phyloP scores from a whole-genome alignment of 2,888 invertebrate species.

The Tenodera sinensis region DNA sequence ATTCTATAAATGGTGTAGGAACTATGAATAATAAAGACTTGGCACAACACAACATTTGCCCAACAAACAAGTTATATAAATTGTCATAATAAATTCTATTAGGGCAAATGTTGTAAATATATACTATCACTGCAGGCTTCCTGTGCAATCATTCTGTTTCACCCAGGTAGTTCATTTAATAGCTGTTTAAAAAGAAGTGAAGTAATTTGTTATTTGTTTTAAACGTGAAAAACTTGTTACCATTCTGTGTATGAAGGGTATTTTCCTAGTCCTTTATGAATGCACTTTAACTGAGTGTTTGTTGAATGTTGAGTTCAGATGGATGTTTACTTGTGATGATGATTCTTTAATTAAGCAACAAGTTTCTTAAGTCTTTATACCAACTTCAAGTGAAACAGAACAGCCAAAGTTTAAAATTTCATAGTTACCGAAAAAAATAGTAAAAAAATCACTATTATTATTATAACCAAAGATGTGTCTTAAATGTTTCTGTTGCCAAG shows the following conservation, averaged over 20 bases:
- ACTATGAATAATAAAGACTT: background rate
- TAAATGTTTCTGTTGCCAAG: conserved; percentile 31
- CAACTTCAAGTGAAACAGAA: background rate
- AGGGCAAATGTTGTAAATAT: background rate
- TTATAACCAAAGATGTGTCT: conserved; percentile 33
- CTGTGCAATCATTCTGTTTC: background rate
- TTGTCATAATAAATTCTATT: background rate
- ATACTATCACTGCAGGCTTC: background rate
- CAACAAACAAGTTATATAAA: background rate
- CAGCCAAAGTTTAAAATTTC: conserved; percentile 1
- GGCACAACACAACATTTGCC: background rate
- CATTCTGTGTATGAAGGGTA: conserved; percentile 17
- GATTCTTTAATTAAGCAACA: background rate
- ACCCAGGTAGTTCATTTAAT: conserved; percentile 1
- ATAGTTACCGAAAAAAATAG: conserved; percentile 6
- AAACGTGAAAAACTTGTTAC: conserved; percentile 21
- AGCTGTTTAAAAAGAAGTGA: conserved; percentile 7
- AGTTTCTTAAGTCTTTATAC: background rate
- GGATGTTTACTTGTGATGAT: background rate
- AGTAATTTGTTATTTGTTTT: conserved; percentile 17
- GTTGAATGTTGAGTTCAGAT: conserved; percentile 10
- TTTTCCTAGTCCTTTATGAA: conserved; percentile 23
- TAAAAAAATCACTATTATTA: conserved; percentile 19
- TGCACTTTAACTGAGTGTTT: conserved; percentile 15
- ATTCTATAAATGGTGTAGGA: background rate